Base-by-base conservation (phyloP, 2,797 vertebrate genomes). In the Aselliscus stoliczkanus region DNA sequence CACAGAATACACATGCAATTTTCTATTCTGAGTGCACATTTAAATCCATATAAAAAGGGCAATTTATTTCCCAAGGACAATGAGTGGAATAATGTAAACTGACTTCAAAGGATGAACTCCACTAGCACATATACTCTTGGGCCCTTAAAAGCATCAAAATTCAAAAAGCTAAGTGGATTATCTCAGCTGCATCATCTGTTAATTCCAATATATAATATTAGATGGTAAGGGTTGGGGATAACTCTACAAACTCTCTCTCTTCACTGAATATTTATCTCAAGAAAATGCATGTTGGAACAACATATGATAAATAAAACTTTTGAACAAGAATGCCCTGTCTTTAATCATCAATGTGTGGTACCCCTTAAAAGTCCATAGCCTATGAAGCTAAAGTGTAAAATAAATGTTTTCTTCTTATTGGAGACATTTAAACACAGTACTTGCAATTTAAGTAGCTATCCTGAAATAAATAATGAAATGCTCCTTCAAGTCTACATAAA, bases 41-140 rank as follows among this genome's bases (percentile, higher is more conserved):
- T 92, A 90, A 95, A 94, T 86, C 52, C 54, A 83, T 62, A 79
- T 85, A 42, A 95, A 94, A 79, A 50, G 47, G 39, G n/a, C 42
- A 90, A 58, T 96, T 95, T 92, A 60, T 93, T 93, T 96, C 79
- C 73, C 79, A 94, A 97, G 95, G 96, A 95, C 73, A 70, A 60
- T 73, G 91, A 92, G 75, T 58, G 65, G 72, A 77, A 92, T 90
- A 93, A 90, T 77, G 29, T 29, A 86, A 92, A 86, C 47, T 39
- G n/a, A 79, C 85, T 50, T 50, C 92, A 86, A 94, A 60, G 89
- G 60, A 75, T 62, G 70, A 89, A 91, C 23, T 87, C 52, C 6
- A 31, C 44, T 44, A 44, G 6, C 91, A 34, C 14, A 14, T 56
- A 3, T n/a, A 64, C 27, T 17, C 27, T 21, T 21, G 18, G 44